Evolutionary conservation across 2,888 invertebrate genomes (phyloP), one percentile per base, ranked within the genome.

Genomic region (Parapristionchus giblindavisi): DNA sequence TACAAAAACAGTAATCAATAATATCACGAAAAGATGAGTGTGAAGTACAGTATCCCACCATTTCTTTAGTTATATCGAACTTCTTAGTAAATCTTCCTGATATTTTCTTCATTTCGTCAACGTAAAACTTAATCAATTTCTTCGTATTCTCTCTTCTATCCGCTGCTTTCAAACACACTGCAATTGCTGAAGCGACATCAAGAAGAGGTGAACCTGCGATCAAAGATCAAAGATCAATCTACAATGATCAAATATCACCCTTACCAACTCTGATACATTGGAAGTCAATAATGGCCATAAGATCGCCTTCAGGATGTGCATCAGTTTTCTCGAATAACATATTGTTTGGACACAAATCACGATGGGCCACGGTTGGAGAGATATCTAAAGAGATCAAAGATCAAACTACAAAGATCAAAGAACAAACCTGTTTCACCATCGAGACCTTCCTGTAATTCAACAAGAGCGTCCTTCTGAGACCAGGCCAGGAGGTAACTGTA

Each of bases 331-430:
- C 70, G 70, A 71, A 71, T 8, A 71, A 38, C 48, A 71, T 38
- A 40, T 71, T 71, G 70, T 71, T 71, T 3, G 70, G 70, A 54
- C 70, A 71, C 34, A 56, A 40, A 56, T 71, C 70, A n/a, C 56
- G 32, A 40, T 71, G 70, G 6, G 43, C 36, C 29, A 65, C 43
- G 17, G 63, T 43, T 21, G 3, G 63, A 65, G 43, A 43, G 17
- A 65, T n/a, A 5, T n/a, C n/a, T n/a, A n/a, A n/a, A n/a, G n/a
- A n/a, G n/a, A n/a, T n/a, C n/a, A n/a, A n/a, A 61, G 63, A 65
- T 65, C 63, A 65, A n/a, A n/a, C n/a, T n/a, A n/a, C n/a, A n/a
- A 29, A 65, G 63, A 65, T 65, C 61, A 61, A 32, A 34, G 14
- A 34, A n/a, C 24, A 27, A 65, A 5, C 11, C 40, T 65, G 4